phyloP scores from a whole-genome alignment of 2,888 invertebrate species.

The Rotaria macrura region DNA sequence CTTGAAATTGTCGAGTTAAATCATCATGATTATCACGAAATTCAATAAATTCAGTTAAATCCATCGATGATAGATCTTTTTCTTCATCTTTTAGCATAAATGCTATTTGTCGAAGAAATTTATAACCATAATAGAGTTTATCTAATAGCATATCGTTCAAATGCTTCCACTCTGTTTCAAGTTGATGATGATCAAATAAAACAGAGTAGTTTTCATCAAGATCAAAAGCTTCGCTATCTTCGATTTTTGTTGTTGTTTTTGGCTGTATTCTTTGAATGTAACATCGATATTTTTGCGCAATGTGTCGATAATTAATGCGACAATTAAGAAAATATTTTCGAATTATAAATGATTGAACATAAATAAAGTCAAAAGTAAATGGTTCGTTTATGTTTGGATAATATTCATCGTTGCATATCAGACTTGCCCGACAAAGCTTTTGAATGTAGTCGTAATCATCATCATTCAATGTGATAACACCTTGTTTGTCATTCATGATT shows the following conservation, averaged over 20 bases:
- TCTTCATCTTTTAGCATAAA: not conserved
- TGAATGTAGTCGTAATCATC: not conserved
- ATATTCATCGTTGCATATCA: not conserved
- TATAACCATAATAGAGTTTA: constrained; percentile 3
- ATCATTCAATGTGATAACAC: not conserved
- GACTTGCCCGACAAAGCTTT: not conserved
- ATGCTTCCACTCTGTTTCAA: not conserved
- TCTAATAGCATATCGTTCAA: not conserved
- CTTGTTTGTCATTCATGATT: not conserved
- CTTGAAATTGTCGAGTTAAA: not conserved
- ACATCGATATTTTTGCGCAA: not conserved
- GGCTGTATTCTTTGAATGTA: not conserved
- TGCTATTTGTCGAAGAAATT: not conserved
- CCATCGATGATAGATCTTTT: not conserved
- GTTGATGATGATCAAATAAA: not conserved
- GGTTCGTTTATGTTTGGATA: not conserved
- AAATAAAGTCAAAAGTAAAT: not conserved
- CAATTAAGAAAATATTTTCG: not conserved
- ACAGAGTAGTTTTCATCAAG: not conserved
- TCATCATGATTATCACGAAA: not conserved
- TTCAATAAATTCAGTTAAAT: not conserved
- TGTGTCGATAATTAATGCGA: not conserved
- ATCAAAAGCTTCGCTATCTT: not conserved
- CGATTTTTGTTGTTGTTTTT: no score
- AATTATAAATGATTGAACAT: not conserved